A percentile compares a stretch with the other conserved stretches of the same genome.
phyloP scores from a whole-genome alignment of 37 sponge, comb jelly and placozoan species.

The Beroe ovata region DNA sequence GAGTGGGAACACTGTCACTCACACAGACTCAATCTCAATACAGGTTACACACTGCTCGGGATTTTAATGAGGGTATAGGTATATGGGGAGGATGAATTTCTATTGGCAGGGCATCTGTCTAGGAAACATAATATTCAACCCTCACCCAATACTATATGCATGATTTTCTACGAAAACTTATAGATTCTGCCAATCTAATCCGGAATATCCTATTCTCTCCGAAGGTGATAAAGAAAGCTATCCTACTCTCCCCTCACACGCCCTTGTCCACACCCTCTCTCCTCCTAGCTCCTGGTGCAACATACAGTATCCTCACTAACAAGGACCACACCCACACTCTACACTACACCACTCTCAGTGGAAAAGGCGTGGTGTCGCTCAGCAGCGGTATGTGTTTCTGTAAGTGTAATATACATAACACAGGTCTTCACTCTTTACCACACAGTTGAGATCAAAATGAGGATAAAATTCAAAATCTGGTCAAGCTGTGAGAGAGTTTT shows the following conservation, averaged over 20 bases:
- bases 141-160: no score
- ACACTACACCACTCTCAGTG: not conserved
- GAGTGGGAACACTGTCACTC: not conserved
- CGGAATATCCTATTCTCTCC: not conserved
- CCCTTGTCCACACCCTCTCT: not conserved
- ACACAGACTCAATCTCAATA: slow-evolving; percentile 20
- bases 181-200: not conserved
- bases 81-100: no score
- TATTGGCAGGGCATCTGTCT: no score
- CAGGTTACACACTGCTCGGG: not conserved
- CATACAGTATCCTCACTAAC: slow-evolving; percentile 11
- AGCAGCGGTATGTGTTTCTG: not conserved
- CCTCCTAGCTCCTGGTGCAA: not conserved
- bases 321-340: slow-evolving; percentile 55
- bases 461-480: no score
- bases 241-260: not conserved
- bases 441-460: no score
- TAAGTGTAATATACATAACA: no score
- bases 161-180: not conserved
- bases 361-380: not conserved
- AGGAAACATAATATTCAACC: no score
- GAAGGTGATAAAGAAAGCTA: slow-evolving; percentile 18
- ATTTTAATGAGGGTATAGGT: no score
- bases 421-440: no score
- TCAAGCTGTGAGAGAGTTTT: no score